Evolutionary conservation across 2,888 invertebrate species (phyloP), one percentile per base, ranked within the genome.

Genomic region (Blera fallax): DNA sequence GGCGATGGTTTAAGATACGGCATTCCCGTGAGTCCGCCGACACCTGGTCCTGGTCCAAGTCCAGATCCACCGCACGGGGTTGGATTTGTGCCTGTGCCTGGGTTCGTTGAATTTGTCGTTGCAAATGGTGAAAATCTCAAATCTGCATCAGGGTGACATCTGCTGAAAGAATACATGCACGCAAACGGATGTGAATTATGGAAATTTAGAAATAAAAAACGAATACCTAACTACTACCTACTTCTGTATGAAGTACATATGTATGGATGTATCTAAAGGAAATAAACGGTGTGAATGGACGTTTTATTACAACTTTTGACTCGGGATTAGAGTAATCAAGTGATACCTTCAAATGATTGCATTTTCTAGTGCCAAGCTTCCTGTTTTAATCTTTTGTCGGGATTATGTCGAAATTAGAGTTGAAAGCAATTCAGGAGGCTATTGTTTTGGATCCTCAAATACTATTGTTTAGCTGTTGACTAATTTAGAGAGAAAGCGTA

Each of bases 1-100:
- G 94, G 94, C 45, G 93, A 93, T 48, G 94, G 93, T 89, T 94
- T 94, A 88, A 94, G 92, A 91, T 94, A 93, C 88, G 94, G 93
- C 93, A 94, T 93, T 89, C 93, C 92, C 88, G 93, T 90, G 88
- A 93, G 92, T 67, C 93, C 92, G 64, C 93, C 92, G 88, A 93
- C 93, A 88, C 93, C 94, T 85, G 85, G 85, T 81, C 85, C 85
- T 77, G 85, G 76, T 76, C 81, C 77, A 69, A 90, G 94, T 93
- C 77, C 69, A 74, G 80, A 87, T 73, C 79, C 78, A 84, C 93
- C 64, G 77, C 87, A 87, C 87, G 87, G 79, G 87, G 82, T 83
- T 87, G 72, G 37, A 73, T 79, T 92, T 80, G 83, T 76, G 60
- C 72, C 74, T 64, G 83, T 60, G 60, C 58, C 62, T 70, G 87